phyloP scores from a whole-genome alignment of 1,140 invertebrate genomes.

The Pogonomyrmex californicus region DNA sequence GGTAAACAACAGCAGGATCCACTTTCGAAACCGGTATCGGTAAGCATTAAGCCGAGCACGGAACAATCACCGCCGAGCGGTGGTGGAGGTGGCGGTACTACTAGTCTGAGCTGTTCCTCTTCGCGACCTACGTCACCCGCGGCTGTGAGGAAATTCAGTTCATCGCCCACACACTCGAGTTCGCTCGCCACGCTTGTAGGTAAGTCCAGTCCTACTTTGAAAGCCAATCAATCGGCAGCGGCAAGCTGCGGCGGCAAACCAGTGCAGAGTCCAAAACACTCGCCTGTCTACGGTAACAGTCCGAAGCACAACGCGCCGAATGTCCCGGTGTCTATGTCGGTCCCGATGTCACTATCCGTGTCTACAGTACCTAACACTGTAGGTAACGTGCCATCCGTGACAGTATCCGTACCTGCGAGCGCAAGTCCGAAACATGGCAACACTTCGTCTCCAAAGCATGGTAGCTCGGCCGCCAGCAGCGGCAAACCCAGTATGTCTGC shows the following conservation, averaged over 20 bases:
- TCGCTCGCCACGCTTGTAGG: conserved; percentile 87
- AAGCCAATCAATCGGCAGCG: conserved; percentile 80
- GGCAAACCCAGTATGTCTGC: conserved; percentile 96
- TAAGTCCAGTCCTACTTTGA: conserved; percentile 89
- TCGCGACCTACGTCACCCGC: conserved; percentile 89
- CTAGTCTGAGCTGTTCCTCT: conserved; percentile 75
- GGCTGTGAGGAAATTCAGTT: conserved; percentile 90
- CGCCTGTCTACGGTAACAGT: conserved; percentile 92
- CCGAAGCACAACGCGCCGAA: conserved; percentile 89
- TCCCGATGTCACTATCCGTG: conserved; percentile 43
- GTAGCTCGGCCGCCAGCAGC: conserved; percentile 88
- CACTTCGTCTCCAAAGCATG: conserved; percentile 92
- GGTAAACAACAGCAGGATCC: conserved; percentile 88
- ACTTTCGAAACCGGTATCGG: conserved; percentile 91
- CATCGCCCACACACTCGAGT: conserved; percentile 90
- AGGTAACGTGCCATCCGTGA: conserved; percentile 61
- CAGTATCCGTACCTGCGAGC: conserved; percentile 84
- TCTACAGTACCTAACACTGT: conserved; percentile 78
- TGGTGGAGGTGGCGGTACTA: neutral
- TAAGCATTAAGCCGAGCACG: conserved; percentile 90
- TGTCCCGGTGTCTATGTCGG: conserved; percentile 37
- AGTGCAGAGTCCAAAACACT: conserved; percentile 91
- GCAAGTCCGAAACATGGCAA: conserved; percentile 90
- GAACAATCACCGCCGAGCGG: conserved; percentile 88
- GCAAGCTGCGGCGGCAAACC: conserved; percentile 84